Evolutionary conservation across 2,888 invertebrate genomes (phyloP), one percentile per base, ranked within the genome.

Genomic region (Troilus luridus): DNA sequence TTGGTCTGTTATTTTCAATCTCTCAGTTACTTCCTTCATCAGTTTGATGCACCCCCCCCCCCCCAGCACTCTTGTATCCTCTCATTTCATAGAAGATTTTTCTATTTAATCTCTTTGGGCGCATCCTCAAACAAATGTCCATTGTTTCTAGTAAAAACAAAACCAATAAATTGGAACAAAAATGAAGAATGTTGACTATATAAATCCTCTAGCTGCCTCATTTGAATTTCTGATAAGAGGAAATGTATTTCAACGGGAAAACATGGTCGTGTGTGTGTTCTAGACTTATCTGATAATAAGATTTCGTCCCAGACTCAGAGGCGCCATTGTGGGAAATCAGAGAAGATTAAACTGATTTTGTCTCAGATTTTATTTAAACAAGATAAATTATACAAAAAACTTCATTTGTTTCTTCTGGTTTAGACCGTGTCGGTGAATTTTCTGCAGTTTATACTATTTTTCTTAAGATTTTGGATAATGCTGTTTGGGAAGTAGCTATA

Each of bases 201-300:
- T 24, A 67, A 67, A 12, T 14, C 24, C 24, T 24, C 12, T 14
- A 14, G 67, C 12, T 67, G 24, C 24, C 72, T 77, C 17, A 27
- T 77, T 12, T 77, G 41, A 77, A 77, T 77, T 41, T 41, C 72
- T 17, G 7, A 77, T 77, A 77, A 41, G 27, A 27, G 41, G 41
- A 77, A 21, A 9, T 77, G 17, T 41, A 77, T 77, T 21, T 77
- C 41, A 19, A 27, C 7, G 27, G 17, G 72, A 77, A 77, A 77
- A 77, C 72, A 77, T 77, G 72, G 27, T 41, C 19, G 27, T 77
- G 17, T 77, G 27, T 77, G 17, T 41, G 72, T 17, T 41, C 27
- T 17, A 41, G 41, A 27, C 72, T 77, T 77, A 77, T 77, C 72
- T 41, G 72, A 17, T 77, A 77, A 77, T 77, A 77, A 77, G 72